Base-by-base conservation (phyloP, 2,888 invertebrate species). In the Stenoptilia bipunctidactyla region DNA sequence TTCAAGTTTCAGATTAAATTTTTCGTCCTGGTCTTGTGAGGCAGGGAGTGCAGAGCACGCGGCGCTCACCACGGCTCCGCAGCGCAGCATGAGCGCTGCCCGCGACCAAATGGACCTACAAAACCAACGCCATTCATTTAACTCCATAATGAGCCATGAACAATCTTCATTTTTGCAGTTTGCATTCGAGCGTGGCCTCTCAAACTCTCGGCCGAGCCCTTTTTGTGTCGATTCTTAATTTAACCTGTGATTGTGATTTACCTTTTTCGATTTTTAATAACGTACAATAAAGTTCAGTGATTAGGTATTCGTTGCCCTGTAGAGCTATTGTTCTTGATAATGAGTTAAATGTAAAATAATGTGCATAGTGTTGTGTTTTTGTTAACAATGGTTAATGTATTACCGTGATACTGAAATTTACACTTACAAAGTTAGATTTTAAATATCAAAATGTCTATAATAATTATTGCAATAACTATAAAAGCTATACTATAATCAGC, bases 111-210 rank as follows among this genome's bases (percentile, higher is more conserved):
- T 30, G 12, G 12, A 30, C 2, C n/a, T 30, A 30, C 30, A 30
- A 30, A 30, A 30, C 12, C 30, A 30, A 30, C 4, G 50, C 66
- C 68, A 66, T 72, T 71, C 66, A 71, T 74, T 75, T 69, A 66
- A 66, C 59, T 66, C 60, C 63, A 66, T 77, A 80, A 80, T 77
- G 71, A 75, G 70, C 72, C 77, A 70, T 77, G 74, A 79, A 77
- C 72, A 73, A 71, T 70, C 64, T 64, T 67, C 70, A 68, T 73
- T 74, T 69, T 67, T 72, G 66, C 69, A 67, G 62, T 68, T 61
- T 58, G 58, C 66, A 59, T 61, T 64, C 61, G 61, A 61, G 56
- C 65, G 60, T 60, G 54, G 53, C 55, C 46, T 45, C 55, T 49
- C 49, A 45, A 55, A n/a, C 55, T 25, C 25, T 25, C n/a, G 9